phyloP scores from a whole-genome alignment of 2,888 invertebrate genomes.

The Anodontia alba region DNA sequence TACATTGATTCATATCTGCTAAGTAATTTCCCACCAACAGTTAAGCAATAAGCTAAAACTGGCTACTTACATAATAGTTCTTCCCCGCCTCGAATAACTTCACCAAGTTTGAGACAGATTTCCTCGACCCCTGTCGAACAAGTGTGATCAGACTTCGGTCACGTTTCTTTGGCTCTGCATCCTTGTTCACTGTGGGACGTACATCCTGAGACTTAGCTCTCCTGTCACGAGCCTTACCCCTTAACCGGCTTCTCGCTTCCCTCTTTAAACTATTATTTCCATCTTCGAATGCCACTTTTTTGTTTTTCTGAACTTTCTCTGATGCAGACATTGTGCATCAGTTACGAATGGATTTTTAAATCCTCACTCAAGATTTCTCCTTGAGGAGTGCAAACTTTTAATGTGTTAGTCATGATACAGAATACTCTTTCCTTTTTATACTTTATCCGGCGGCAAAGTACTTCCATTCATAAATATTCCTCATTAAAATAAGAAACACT shows the following conservation, averaged over 20 bases:
- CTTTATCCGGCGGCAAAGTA: no score
- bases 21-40: no score
- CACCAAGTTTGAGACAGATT: constrained; percentile 58
- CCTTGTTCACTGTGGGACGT: constrained; percentile 33
- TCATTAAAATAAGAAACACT: no score
- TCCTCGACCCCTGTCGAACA: constrained; percentile 57
- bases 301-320: constrained; percentile 59
- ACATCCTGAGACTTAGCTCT: constrained; percentile 62
- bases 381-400: no score
- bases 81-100: constrained; percentile 60
- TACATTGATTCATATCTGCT: no score
- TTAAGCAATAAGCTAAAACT: no score
- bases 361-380: not conserved
- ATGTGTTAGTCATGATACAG: no score
- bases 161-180: constrained; percentile 46
- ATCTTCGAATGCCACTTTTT: constrained; percentile 63
- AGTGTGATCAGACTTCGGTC: constrained; percentile 58
- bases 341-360: not conserved
- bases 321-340: constrained; percentile 52
- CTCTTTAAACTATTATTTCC: constrained; percentile 41
- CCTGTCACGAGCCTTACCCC: constrained; percentile 44
- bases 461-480: no score
- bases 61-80: constrained; percentile 61
- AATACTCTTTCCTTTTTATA: no score
- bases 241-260: constrained; percentile 49